Percentiles rank a stretch among this genome's conserved stretches.
Conservation (phyloP, 1,140 invertebrate species). For the Triops longicaudatus region DNA sequence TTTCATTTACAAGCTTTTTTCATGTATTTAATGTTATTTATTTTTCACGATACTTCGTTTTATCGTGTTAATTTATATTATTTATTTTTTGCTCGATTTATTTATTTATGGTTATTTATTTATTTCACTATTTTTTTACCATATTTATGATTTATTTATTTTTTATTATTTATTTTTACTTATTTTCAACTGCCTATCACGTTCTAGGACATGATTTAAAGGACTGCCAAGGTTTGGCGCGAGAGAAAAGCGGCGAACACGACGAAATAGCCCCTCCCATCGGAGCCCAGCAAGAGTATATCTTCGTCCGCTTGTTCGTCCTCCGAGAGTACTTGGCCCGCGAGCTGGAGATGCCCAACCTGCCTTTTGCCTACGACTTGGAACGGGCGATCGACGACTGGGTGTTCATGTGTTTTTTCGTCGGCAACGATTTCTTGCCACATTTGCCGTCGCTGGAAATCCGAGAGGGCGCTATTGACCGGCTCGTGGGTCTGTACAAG, state of each 20-base stretch:
- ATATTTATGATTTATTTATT: too few species aligned
- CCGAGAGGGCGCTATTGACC: conserved; percentile 92
- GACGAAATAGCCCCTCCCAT: conserved; percentile 49
- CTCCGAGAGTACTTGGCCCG: conserved; percentile 89
- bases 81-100: too few species aligned
- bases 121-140: too few species aligned
- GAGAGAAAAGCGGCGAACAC: conserved; percentile 40
- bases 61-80: too few species aligned
- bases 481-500: conserved; percentile 90
- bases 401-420: conserved; percentile 99
- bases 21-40: too few species aligned
- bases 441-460: conserved; percentile 98
- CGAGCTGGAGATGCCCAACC: conserved; percentile 83
- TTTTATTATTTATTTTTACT: too few species aligned
- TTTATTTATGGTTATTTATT: too few species aligned
- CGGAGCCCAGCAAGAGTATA: conserved; percentile 65
- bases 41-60: too few species aligned
- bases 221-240: conserved; percentile 70
- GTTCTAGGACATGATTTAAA: conserved; percentile 93
- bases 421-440: conserved; percentile 98
- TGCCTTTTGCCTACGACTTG: conserved; percentile 85
- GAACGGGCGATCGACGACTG: conserved; percentile 93
- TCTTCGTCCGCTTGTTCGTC: conserved; percentile 85
- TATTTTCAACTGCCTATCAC: too few species aligned
- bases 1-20: too few species aligned